phyloP scores from a whole-genome alignment of 2,888 invertebrate species.

The Trichogramma evanescens region DNA sequence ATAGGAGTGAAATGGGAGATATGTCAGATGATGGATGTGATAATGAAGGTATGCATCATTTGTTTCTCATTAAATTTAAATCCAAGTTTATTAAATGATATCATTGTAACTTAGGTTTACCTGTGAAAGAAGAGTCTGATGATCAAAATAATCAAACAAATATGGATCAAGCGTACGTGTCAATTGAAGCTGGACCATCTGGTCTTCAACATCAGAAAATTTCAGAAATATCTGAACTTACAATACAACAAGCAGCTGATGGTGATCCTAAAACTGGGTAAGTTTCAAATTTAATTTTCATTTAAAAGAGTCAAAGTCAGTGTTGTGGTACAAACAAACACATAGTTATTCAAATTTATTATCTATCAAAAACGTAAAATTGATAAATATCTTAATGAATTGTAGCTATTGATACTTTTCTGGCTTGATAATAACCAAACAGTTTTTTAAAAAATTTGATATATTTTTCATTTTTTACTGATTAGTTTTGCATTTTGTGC shows the following conservation, averaged over 20 bases:
- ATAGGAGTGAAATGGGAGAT: conserved; percentile 41
- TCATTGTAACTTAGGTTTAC: conserved; percentile 31
- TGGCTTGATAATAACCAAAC: background rate
- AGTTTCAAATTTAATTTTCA: conserved; percentile 33
- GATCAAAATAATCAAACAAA: conserved; percentile 37
- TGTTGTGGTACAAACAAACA: conserved; percentile 42
- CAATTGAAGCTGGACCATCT: conserved; percentile 46
- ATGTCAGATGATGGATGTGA: conserved; percentile 44
- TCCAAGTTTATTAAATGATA: background rate
- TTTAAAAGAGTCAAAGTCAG: conserved; percentile 36
- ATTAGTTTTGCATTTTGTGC: conserved; percentile 20
- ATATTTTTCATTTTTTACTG: conserved; percentile 27
- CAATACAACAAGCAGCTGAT: conserved; percentile 36
- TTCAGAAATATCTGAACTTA: conserved; percentile 40
- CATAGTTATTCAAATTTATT: conserved; percentile 13
- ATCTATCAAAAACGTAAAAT: background rate
- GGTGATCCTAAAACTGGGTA: conserved; percentile 46
- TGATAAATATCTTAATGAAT: background rate
- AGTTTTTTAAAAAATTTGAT: background rate
- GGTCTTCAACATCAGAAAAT: conserved; percentile 46
- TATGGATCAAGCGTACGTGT: conserved; percentile 44
- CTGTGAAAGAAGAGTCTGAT: conserved; percentile 44
- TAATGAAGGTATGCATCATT: conserved; percentile 34
- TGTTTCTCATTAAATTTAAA: background rate
- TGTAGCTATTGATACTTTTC: background rate